These are phyloP conservation scores for Amblyopsis rosae DNA, from an alignment of 2,113 vertebrate species.

Conservation along the genomic window DNA sequence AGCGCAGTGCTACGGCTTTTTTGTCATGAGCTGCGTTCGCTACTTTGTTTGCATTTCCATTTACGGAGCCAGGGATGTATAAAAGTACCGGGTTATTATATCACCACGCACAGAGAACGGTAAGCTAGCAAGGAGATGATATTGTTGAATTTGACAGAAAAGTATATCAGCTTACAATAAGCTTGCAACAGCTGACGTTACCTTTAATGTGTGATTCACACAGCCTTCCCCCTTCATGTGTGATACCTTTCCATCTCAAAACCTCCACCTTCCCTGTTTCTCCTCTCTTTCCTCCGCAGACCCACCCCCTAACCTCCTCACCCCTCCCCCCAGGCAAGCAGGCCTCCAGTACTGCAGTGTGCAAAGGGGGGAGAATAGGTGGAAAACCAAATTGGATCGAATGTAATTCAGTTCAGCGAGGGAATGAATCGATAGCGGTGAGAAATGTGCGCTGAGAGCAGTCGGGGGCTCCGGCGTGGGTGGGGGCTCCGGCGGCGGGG, in stretches of 20 bases:
- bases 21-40: no score
- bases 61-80: no score
- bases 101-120: no score
- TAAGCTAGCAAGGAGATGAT: no score
- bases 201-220: neutral
- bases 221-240: neutral
- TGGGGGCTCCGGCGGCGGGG: slow-evolving; percentile 35
- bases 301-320: slow-evolving; percentile 27
- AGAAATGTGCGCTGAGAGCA: slow-evolving; percentile 55
- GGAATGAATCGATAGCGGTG: slow-evolving; percentile 78
- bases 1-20: no score
- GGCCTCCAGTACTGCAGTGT: slow-evolving; percentile 56
- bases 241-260: neutral
- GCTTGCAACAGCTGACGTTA: no score
- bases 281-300: slow-evolving; percentile 12
- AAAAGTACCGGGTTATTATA: no score
- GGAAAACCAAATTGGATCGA: slow-evolving; percentile 79
- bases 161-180: no score
- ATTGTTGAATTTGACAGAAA: no score
- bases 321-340: slow-evolving; percentile 71
- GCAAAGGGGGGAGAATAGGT: slow-evolving; percentile 56
- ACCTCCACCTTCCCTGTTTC: neutral
- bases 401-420: slow-evolving; percentile 78
- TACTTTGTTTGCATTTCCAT: no score
- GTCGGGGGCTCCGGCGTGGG: no score